Evolutionary conservation across 2,888 invertebrate genomes (phyloP).

Genomic region (Endotricha flammealis): DNA sequence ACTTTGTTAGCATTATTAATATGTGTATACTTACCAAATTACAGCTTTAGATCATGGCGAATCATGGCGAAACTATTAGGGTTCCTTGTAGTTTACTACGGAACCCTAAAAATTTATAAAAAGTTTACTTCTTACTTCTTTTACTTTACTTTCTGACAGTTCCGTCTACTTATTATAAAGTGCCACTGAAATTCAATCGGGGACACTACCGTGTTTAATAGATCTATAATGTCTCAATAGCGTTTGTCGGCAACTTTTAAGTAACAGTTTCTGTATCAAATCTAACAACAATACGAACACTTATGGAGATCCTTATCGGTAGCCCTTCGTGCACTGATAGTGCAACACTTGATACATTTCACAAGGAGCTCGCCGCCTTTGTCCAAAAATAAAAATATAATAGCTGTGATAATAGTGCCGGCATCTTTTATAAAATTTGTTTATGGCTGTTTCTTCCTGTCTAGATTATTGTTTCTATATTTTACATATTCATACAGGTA

Average conservation of each 20-base stretch:
- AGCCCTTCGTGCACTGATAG: conserved; percentile 40
- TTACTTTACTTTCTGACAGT: too few species aligned
- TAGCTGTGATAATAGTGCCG: too few species aligned
- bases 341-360: conserved; percentile 57
- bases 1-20: too few species aligned
- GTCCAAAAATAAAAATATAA: conserved; percentile 28
- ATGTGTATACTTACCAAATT: too few species aligned
- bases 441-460: conserved; percentile 14
- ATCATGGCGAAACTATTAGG: too few species aligned
- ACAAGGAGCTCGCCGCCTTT: conserved; percentile 39
- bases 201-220: neutral
- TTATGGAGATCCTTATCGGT: conserved; percentile 38
- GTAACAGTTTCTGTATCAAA: conserved; percentile 30
- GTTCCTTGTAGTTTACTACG: too few species aligned
- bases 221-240: neutral
- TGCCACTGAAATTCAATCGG: neutral
- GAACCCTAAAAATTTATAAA: too few species aligned
- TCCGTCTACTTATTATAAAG: neutral
- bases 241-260: conserved; percentile 21
- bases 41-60: too few species aligned
- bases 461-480: neutral
- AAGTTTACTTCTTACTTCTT: too few species aligned
- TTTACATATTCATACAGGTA: too few species aligned
- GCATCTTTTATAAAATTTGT: conserved; percentile 27
- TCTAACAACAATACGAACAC: conserved; percentile 43